These are phyloP conservation scores for Adoxophyes honmai DNA, from an alignment of 1,140 invertebrate species.

Conservation along the genomic window DNA sequence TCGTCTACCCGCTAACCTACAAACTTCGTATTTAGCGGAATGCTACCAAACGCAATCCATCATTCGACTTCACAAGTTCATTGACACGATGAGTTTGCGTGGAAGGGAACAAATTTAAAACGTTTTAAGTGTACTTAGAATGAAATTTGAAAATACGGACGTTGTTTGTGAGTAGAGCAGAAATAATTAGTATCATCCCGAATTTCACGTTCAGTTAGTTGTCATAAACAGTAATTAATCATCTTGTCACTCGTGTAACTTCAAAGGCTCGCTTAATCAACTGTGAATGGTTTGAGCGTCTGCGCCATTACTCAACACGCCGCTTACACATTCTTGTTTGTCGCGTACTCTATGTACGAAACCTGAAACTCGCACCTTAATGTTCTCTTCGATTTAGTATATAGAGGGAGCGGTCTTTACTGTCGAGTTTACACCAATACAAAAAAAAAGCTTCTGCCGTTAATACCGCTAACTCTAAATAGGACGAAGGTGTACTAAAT, in stretches of 20 bases:
- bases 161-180: constrained; percentile 10
- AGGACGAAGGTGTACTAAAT: too few species aligned
- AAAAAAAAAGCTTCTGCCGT: constrained; percentile 12
- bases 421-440: too few species aligned
- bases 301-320: constrained; percentile 45
- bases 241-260: constrained; percentile 44
- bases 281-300: constrained; percentile 53
- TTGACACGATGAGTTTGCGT: constrained; percentile 6
- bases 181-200: constrained; percentile 17
- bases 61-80: constrained; percentile 11
- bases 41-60: constrained; percentile 10
- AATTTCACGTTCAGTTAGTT: constrained; percentile 35
- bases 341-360: constrained; percentile 38
- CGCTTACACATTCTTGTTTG: constrained; percentile 48
- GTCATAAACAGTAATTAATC: constrained; percentile 61
- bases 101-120: constrained; percentile 12
- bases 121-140: constrained; percentile 5
- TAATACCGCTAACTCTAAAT: not conserved
- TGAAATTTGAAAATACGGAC: not conserved
- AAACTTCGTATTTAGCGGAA: constrained; percentile 4
- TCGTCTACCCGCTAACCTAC: not conserved
- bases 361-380: constrained; percentile 31
- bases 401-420: not conserved
- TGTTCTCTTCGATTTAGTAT: constrained; percentile 16
- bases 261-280: constrained; percentile 58